A percentile compares a stretch with the other conserved stretches of the same genome.
Evolutionary conservation across 1,140 invertebrate genomes (phyloP).

Genomic region (Pogonognathellus flavescens): DNA sequence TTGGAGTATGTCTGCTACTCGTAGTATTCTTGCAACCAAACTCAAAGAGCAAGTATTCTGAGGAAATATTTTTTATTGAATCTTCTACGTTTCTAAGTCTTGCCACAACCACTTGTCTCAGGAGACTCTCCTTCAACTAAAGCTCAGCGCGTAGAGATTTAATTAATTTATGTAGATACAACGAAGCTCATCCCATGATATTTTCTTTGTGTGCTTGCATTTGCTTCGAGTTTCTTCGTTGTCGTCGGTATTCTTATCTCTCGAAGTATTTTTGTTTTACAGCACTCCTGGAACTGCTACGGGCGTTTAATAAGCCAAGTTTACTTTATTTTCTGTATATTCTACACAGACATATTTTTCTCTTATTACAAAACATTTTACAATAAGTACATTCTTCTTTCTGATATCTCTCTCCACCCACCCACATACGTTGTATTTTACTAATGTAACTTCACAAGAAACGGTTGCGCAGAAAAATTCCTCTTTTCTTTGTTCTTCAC

Average conservation of each 20-base stretch:
- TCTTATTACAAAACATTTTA: too few species aligned
- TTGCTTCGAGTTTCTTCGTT: not conserved
- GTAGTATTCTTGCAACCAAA: not conserved
- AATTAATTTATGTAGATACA: constrained; percentile 51
- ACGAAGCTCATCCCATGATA: constrained; percentile 20
- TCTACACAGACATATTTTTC: too few species aligned
- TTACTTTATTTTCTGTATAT: too few species aligned
- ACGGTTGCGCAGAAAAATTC: too few species aligned
- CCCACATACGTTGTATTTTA: too few species aligned
- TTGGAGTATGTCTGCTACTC: not conserved
- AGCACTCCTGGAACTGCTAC: too few species aligned
- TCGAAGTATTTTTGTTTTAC: too few species aligned
- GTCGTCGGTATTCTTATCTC: not conserved
- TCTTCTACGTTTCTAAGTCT: not conserved
- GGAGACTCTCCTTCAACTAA: constrained; percentile 40
- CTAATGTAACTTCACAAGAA: too few species aligned
- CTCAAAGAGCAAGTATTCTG: not conserved
- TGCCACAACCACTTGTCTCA: constrained; percentile 42
- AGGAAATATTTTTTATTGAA: constrained; percentile 12
- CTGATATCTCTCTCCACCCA: too few species aligned
- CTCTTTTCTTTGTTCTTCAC: too few species aligned
- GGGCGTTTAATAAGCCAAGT: too few species aligned
- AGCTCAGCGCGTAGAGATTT: constrained; percentile 41
- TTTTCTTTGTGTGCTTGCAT: not conserved
- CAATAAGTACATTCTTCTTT: too few species aligned